Base-by-base conservation (phyloP, 2,797 vertebrate genomes). In the Nannoperca obscura region DNA sequence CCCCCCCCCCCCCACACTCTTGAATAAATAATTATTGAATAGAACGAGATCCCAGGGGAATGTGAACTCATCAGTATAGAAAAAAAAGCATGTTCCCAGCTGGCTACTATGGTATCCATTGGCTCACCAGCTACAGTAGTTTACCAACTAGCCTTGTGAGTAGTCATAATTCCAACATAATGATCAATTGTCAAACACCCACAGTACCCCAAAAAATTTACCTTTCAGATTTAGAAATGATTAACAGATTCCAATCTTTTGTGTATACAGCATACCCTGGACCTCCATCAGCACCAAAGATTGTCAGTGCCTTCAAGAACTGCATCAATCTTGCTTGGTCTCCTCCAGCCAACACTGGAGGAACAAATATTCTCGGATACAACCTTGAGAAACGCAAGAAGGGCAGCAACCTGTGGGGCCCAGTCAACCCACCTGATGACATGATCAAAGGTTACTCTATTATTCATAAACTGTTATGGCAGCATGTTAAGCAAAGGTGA, bases 321-420 rank as follows among this genome's bases (percentile, higher is more conserved):
- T 92, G 90, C 78, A 93, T 98, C 87, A 96, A 80, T 2, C 91
- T 98, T 44, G 71, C 94, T 9, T 99, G 97, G 98, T 77, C 67
- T 34, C 92, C 94, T 10, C 97, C 97, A 1, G 6, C 67, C 17
- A 92, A 95, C 75, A 95, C 94, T 0, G 96, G 97, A 57, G 94
- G 94, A 20, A 95, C 96, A 55, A 92, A 55, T 65, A 95, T 98
- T 82, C 69, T 95, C 65, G 97, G 97, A 46, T 99, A 97, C 80
- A 87, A 95, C 0, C 5, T 98, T 36, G 97, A 99, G 77, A 99
- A 96, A 82, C 95, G 97, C 85, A 97, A 97, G 91, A 97, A 95
- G 68, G 97, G 97, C 5, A 97, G 96, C 83, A 93, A 91, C 61
- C 76, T 94, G 36, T 99, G 97, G 98, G 87, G 89, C 15, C 83